Evolutionary conservation across 1,140 invertebrate species (phyloP).

Genomic region (Acarapis woodi): DNA sequence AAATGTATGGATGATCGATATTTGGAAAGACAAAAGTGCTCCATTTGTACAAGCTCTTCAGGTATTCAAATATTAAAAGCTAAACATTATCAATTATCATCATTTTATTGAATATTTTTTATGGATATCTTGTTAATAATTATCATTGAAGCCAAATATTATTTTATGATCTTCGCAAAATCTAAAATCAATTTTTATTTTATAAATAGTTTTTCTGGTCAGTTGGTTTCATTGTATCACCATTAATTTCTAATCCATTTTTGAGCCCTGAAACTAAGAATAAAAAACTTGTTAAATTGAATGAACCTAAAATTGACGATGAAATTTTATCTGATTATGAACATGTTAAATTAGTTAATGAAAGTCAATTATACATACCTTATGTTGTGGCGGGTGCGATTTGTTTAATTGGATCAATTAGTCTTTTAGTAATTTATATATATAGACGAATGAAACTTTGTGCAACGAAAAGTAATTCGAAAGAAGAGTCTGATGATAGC

Average conservation of each 20-base stretch:
- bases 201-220: constrained; percentile 7
- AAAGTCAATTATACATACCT: not conserved
- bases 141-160: no score
- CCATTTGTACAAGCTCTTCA: constrained; percentile 7
- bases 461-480: no score
- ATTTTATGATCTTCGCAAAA: no score
- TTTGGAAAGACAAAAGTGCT: constrained; percentile 2
- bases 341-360: not conserved
- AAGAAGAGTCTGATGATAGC: no score
- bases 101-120: no score
- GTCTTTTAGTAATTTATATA: not conserved
- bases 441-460: no score
- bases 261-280: constrained; percentile 1
- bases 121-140: no score
- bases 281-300: no score
- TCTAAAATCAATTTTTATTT: no score
- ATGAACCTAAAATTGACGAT: not conserved
- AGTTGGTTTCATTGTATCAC: constrained; percentile 6
- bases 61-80: no score
- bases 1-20: constrained; percentile 6
- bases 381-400: not conserved
- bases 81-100: no score
- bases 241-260: constrained; percentile 4
- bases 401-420: not conserved
- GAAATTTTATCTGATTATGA: no score